Percentiles rank a stretch among this genome's conserved stretches.
These are phyloP conservation scores for Corythoichthys haematopterus DNA, from an alignment of 2,113 vertebrate genomes.

Conservation along the genomic window DNA sequence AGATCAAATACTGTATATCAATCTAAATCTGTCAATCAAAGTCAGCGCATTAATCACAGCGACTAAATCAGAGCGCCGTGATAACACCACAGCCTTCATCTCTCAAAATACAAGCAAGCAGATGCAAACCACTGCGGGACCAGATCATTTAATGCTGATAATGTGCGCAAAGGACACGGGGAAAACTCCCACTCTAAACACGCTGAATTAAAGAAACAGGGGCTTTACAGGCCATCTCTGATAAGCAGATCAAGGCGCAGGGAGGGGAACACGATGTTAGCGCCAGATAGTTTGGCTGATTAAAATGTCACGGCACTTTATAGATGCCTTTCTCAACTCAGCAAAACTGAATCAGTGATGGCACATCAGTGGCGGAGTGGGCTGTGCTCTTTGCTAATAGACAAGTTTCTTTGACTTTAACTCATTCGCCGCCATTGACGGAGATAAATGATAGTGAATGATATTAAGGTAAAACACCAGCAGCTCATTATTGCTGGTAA, in stretches of 20 bases:
- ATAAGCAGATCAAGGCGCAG: conserved; percentile 69
- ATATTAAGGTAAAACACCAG: too few species aligned
- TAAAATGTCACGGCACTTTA: conserved; percentile 73
- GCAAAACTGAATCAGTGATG: conserved; percentile 64
- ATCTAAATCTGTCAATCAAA: conserved; percentile 36
- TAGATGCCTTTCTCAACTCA: conserved; percentile 70
- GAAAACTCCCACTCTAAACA: conserved; percentile 65
- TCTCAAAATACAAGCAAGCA: conserved; percentile 12
- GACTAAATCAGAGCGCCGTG: conserved; percentile 17
- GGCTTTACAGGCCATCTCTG: conserved; percentile 59
- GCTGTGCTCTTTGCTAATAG: conserved; percentile 53
- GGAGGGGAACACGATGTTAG: conserved; percentile 68
- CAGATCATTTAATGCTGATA: conserved; percentile 60
- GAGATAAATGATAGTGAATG: too few species aligned
- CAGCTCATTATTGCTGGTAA: too few species aligned
- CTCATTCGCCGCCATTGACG: background rate
- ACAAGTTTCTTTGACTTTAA: conserved; percentile 56
- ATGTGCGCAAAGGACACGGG: conserved; percentile 58
- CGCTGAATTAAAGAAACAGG: conserved; percentile 60
- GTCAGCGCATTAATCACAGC: conserved; percentile 27
- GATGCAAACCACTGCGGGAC: conserved; percentile 36
- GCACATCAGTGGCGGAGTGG: conserved; percentile 61
- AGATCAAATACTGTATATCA: conserved; percentile 34
- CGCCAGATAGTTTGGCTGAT: conserved; percentile 68
- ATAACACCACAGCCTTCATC: conserved; percentile 38